These are phyloP conservation scores for Sparus aurata DNA, from an alignment of 2,797 vertebrate genomes.

Conservation along the genomic window DNA sequence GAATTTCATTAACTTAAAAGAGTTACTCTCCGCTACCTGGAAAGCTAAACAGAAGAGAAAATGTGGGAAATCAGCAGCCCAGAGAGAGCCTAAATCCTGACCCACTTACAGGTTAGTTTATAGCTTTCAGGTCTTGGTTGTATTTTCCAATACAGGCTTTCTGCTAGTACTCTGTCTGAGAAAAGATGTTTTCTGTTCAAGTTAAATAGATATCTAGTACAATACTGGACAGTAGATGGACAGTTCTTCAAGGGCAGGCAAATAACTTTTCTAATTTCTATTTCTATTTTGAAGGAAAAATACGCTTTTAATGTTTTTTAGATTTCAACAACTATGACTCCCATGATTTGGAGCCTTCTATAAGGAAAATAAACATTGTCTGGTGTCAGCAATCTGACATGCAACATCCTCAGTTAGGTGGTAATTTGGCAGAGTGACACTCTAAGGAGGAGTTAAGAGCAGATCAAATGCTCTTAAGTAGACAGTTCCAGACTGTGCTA, in stretches of 20 bases:
- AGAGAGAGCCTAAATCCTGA: slow-evolving; percentile 20
- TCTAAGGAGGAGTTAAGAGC: slow-evolving; percentile 55
- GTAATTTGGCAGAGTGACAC: slow-evolving; percentile 61
- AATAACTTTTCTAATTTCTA: not conserved
- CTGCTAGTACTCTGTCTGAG: not conserved
- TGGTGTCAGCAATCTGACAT: slow-evolving; percentile 25
- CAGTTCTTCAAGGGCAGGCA: not conserved
- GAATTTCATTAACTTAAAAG: slow-evolving; percentile 57
- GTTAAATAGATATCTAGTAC: not conserved
- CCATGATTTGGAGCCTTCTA: no score
- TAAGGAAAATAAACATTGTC: not conserved
- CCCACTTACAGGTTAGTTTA: slow-evolving; percentile 16
- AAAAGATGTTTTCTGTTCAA: slow-evolving; percentile 1
- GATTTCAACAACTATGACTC: no score
- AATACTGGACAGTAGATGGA: not conserved
- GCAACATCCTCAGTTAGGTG: slow-evolving; percentile 58
- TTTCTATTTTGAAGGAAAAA: no score
- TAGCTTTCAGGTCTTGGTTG: slow-evolving; percentile 8
- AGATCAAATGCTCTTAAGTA: slow-evolving; percentile 62
- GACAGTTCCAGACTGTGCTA: slow-evolving; percentile 47
- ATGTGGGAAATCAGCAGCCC: slow-evolving; percentile 37
- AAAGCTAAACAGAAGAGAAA: slow-evolving; percentile 34
- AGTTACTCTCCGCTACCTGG: slow-evolving; percentile 26
- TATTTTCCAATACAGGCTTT: slow-evolving; percentile 3
- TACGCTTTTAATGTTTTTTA: no score